Conservation (phyloP, 2,113 vertebrate species). For the Paraplagusia blochii region DNA sequence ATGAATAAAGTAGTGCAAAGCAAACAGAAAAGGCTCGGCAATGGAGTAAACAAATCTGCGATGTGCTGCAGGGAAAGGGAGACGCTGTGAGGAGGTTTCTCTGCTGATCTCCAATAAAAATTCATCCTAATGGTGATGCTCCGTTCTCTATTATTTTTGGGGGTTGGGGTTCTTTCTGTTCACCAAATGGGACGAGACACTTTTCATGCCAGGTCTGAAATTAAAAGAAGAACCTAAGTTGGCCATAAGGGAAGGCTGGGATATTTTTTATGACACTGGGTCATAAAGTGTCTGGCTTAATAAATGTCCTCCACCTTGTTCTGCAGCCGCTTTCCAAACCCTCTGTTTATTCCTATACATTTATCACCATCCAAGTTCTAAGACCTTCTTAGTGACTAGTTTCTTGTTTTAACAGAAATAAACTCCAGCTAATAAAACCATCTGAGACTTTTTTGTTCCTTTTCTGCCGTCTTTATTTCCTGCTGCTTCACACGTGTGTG, state of each 20-base stretch:
- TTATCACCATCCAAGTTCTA: background rate
- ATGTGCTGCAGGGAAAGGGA: slow-evolving; percentile 6
- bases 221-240: slow-evolving; percentile 40
- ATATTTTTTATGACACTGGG: slow-evolving; percentile 53
- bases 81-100: slow-evolving; percentile 27
- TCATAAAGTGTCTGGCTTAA: slow-evolving; percentile 51
- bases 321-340: slow-evolving; percentile 25
- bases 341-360: slow-evolving; percentile 2
- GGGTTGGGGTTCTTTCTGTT: slow-evolving; percentile 25
- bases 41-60: slow-evolving; percentile 57
- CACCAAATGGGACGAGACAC: slow-evolving; percentile 27
- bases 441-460: background rate
- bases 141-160: slow-evolving; percentile 17
- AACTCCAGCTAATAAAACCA: background rate
- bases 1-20: slow-evolving; percentile 67
- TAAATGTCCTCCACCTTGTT: slow-evolving; percentile 36
- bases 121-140: slow-evolving; percentile 51
- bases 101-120: slow-evolving; percentile 54
- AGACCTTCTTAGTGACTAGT: background rate
- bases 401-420: slow-evolving; percentile 4
- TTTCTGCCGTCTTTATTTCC: slow-evolving; percentile 1
- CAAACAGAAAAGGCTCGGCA: slow-evolving; percentile 55
- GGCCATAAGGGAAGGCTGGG: slow-evolving; percentile 43
- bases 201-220: slow-evolving; percentile 35
- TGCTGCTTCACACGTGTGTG: slow-evolving; percentile 50